Evolutionary conservation across 2,888 invertebrate species (phyloP), one percentile per base, ranked within the genome.

Genomic region (Tenthredo livida): DNA sequence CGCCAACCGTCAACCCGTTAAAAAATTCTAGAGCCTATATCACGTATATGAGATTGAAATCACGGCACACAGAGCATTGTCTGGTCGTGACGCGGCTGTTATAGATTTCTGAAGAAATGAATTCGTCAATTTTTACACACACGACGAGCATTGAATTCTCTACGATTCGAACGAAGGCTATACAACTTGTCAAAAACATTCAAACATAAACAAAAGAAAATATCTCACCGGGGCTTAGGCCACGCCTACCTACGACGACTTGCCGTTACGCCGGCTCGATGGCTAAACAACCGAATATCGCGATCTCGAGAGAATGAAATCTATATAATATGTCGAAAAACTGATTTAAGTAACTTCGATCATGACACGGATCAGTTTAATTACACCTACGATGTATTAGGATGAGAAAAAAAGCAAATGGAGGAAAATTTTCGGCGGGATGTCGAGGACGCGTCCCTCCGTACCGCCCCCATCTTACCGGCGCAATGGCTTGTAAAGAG

Each of bases 201-300:
- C n/a, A n/a, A n/a, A n/a, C 17, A 17, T 50, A 54, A 54, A n/a
- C n/a, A n/a, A n/a, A 54, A n/a, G 54, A n/a, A 54, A 6, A n/a
- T 17, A n/a, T n/a, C n/a, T n/a, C 33, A 50, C 50, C 17, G 54
- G n/a, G 54, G n/a, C 7, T 6, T 54, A n/a, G 54, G n/a, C 54
- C n/a, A n/a, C 54, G 54, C 54, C 54, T 4, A n/a, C 54, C 54
- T 4, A n/a, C 54, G 54, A 54, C 54, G 7, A 6, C 54, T 54
- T n/a, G 54, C n/a, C 7, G 54, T n/a, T n/a, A 54, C 17, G 17
- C 5, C 50, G 54, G n/a, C 6, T 10, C 54, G n/a, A 54, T 17
- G 54, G 54, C 54, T 54, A 54, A 54, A 54, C n/a, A 54, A 54
- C n/a, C n/a, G 54, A n/a, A 54, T 54, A 54, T 54, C 54, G n/a